Conservation (phyloP, 2,113 vertebrate species). For the Percopsis transmontana region DNA sequence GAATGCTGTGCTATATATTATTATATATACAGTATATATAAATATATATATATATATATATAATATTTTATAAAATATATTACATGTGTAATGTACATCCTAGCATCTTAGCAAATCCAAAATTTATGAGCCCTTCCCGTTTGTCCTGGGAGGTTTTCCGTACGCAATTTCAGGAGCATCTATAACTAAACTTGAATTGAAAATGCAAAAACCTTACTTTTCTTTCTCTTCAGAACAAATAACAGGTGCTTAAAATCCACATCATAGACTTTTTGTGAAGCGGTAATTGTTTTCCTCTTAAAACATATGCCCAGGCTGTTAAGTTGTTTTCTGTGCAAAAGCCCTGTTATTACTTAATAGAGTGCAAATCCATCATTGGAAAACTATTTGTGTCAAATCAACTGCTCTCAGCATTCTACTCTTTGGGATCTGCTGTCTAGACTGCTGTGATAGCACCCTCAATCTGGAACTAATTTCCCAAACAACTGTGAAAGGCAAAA, state of each 20-base stretch:
- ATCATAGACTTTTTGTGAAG: neutral
- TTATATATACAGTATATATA: too few relatives aligned
- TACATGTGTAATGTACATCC: too few relatives aligned
- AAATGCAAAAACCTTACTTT: too few relatives aligned
- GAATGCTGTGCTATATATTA: too few relatives aligned
- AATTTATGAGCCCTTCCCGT: too few relatives aligned
- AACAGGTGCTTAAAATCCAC: neutral
- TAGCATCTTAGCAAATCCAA: too few relatives aligned
- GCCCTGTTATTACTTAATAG: neutral
- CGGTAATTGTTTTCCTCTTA: neutral
- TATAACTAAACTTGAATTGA: too few relatives aligned
- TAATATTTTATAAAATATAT: too few relatives aligned
- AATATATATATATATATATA: too few relatives aligned
- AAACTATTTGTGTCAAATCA: slow-evolving; percentile 14
- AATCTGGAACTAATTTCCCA: slow-evolving; percentile 30
- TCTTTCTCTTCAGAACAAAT: neutral
- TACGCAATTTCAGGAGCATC: too few relatives aligned
- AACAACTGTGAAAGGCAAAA: slow-evolving; percentile 21
- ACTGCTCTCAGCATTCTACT: neutral
- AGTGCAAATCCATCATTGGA: slow-evolving; percentile 14
- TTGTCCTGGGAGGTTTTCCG: too few relatives aligned
- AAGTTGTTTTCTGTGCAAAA: neutral
- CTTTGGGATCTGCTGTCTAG: slow-evolving; percentile 10
- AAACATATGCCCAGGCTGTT: neutral
- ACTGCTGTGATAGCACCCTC: slow-evolving; percentile 8